These are phyloP conservation scores for Malacoctenus gilli DNA, from an alignment of 2,797 vertebrate genomes.

Conservation along the genomic window DNA sequence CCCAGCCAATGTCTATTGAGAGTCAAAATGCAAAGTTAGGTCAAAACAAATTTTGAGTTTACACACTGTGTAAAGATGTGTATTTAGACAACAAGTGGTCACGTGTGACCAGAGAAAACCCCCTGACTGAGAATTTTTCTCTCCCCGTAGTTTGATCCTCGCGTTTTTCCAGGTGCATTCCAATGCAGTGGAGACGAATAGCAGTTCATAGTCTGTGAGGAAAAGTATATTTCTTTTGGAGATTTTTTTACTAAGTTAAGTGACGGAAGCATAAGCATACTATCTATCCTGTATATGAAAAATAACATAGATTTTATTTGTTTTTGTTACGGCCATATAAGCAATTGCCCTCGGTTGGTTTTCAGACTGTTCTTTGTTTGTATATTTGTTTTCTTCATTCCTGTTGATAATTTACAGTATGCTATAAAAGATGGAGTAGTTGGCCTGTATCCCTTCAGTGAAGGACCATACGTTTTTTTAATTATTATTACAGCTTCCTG, in stretches of 20 bases:
- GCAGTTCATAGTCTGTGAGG: constrained; percentile 33
- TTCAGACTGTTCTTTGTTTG: constrained; percentile 60
- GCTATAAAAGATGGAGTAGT: constrained; percentile 73
- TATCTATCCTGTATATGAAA: constrained; percentile 53
- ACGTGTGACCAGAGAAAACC: constrained; percentile 18
- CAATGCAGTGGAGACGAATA: constrained; percentile 14
- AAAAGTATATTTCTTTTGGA: constrained; percentile 35
- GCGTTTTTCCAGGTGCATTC: constrained; percentile 21
- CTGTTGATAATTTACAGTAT: constrained; percentile 80
- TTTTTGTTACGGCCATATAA: constrained; percentile 57
- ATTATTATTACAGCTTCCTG: constrained; percentile 85
- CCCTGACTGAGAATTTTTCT: constrained; percentile 33
- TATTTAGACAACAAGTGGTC: constrained; percentile 18
- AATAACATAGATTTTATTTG: constrained; percentile 47
- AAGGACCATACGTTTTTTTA: constrained; percentile 85
- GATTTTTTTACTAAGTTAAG: constrained; percentile 38
- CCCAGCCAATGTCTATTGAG: constrained; percentile 28
- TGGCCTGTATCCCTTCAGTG: constrained; percentile 88
- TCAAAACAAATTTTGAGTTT: constrained; percentile 28
- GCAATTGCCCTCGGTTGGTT: constrained; percentile 58
- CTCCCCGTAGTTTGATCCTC: constrained; percentile 23
- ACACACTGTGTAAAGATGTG: constrained; percentile 35
- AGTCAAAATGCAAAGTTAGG: too few relatives aligned
- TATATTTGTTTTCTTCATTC: constrained; percentile 80
- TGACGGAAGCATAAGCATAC: constrained; percentile 46